Base-by-base conservation (phyloP, 2,797 vertebrate genomes). In the Champsocephalus gunnari region DNA sequence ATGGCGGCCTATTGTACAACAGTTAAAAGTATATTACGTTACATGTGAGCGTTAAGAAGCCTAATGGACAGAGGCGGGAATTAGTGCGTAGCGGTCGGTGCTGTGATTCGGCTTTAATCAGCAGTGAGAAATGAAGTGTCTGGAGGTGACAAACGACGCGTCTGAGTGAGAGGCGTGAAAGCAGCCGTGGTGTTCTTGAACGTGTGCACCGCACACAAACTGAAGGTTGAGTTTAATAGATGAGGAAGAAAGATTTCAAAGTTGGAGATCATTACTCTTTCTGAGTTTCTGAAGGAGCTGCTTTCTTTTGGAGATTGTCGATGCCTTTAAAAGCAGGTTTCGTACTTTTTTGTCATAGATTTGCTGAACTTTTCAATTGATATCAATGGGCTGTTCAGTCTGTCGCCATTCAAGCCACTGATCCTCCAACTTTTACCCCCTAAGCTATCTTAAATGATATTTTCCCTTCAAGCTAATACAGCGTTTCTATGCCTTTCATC, bases 221-320 rank as follows among this genome's bases (percentile, higher is more conserved):
- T 51, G 32, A 64, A 67, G n/a, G 58, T 19, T 53, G 44, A 58
- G 45, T 21, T 60, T 12, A 51, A 59, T 47, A 66, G 64, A 58
- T 60, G 67, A 68, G 47, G 5, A 12, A 19, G 53, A 28, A 21
- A 54, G 62, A 74, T 77, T 71, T 55, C 17, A 64, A 68, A 72
- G 34, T 28, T 17, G 3, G 48, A 70, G 61, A 51, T 66, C 73
- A 62, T 75, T 54, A 65, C 38, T 71, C 62, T 79, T 16, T 55
- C 60, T 45, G 55, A 62, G 38, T 65, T 75, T 41, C 34, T 21
- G n/a, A 69, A 71, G 56, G 58, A 13, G 9, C 3, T 12, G 12
- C 0, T 14, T 41, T 45, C 47, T 43, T 28, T 38, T 3, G 17
- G 5, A 55, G 12, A 32, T 16, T 24, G 14, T 3, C 13, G 19